A percentile compares a stretch with the other conserved stretches of the same genome.
These are phyloP conservation scores for Carlito syrichta DNA, from an alignment of 2,113 vertebrate species.

Conservation along the genomic window DNA sequence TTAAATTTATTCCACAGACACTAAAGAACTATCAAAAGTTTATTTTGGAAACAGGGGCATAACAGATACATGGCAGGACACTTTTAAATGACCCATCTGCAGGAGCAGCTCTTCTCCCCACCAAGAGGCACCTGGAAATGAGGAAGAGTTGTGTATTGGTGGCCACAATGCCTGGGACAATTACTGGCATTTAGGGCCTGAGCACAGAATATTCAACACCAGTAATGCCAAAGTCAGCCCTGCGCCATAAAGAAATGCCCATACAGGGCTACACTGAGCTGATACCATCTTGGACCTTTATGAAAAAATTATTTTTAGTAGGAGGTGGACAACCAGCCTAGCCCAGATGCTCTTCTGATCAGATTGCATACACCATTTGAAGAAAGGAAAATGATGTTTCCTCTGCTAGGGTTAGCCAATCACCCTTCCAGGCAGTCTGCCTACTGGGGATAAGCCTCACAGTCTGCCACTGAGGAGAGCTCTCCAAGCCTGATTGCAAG, in stretches of 20 bases:
- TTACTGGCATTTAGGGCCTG: background rate
- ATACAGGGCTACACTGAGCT: background rate
- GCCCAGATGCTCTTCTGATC: background rate
- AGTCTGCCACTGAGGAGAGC: background rate
- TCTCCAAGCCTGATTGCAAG: constrained; percentile 66
- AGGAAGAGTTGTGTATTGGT: fast-evolving
- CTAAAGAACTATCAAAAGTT: background rate
- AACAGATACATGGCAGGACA: background rate
- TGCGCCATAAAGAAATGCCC: background rate
- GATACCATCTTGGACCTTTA: background rate
- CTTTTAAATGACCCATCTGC: background rate
- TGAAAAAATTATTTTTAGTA: background rate
- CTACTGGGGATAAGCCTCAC: background rate
- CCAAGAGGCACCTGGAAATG: background rate
- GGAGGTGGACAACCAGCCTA: background rate
- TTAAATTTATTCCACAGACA: background rate
- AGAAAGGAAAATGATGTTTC: background rate
- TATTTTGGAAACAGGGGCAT: background rate
- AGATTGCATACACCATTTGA: background rate
- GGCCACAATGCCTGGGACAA: background rate
- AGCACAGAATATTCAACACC: background rate
- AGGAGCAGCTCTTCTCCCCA: background rate
- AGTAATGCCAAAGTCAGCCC: background rate
- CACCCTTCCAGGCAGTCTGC: background rate
- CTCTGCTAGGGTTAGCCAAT: background rate